Base-by-base conservation (phyloP, 2,888 invertebrate species). In the Boloria selene region DNA sequence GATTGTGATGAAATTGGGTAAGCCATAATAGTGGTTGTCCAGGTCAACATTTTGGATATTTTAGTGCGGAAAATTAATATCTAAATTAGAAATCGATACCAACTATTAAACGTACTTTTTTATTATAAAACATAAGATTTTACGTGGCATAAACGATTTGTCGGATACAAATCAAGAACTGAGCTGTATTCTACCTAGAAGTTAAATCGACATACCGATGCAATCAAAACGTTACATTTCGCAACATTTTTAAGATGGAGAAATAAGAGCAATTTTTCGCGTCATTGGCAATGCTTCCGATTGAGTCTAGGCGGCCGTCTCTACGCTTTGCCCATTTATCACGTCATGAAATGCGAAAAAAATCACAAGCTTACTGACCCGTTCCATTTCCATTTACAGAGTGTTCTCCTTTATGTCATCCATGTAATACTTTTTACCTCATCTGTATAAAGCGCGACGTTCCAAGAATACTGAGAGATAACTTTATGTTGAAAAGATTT, bases 341-440 rank as follows among this genome's bases (percentile, higher is more conserved):
- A 88, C 85, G 83, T 77, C 84, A 81, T 79, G 84, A 79, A 81
- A 83, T 76, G 82, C 78, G 82, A 82, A 85, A 85, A 85, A 86
- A 76, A 74, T 85, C 85, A 81, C 83, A 73, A 74, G 78, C 77
- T 81, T 81, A 84, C 84, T 88, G 87, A 88, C 86, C 88, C 87
- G 88, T 82, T 83, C 79, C 84, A 85, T 87, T 88, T 86, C 86
- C 85, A 88, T 89, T 88, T 87, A 84, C 86, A 79, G 78, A 82
- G 81, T 79, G 79, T 84, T 84, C 81, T 80, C 77, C 79, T 81
- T 86, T 84, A 87, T 85, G 84, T 86, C 82, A 80, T 79, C 82
- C 82, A 79, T 84, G 80, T 82, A 83, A 84, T 83, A 79, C 79
- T 77, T 75, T 79, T 80, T 77, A 79, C 78, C 77, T 74, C 58